A percentile compares a stretch with the other conserved stretches of the same genome.
phyloP scores from a whole-genome alignment of 2,113 vertebrate genomes.

The Eclectus roratus region DNA sequence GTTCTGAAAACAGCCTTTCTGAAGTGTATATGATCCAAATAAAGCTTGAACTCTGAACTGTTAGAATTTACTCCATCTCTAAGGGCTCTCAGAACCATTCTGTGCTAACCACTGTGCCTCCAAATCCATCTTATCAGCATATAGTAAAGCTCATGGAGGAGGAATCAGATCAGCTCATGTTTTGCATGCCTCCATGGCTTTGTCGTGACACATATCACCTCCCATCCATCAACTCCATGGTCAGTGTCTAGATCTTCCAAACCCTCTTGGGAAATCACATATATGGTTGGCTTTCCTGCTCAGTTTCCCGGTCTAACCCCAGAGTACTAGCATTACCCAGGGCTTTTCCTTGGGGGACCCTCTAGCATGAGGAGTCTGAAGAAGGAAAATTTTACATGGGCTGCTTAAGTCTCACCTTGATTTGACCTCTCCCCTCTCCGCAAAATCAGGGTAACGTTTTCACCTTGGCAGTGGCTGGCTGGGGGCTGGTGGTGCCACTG shows the following conservation, averaged over 20 bases:
- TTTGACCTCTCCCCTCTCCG: not conserved
- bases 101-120: not conserved
- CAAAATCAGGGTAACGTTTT: not conserved
- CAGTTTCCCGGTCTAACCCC: not conserved
- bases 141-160: not conserved
- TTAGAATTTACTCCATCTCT: not conserved
- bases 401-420: not conserved
- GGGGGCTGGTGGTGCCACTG: not conserved
- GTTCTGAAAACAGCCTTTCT: not conserved
- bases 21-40: not conserved
- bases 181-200: not conserved
- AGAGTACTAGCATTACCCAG: not conserved
- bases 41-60: not conserved
- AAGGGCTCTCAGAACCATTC: not conserved
- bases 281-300: not conserved
- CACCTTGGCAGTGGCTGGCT: not conserved
- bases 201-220: not conserved
- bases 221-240: accelerated
- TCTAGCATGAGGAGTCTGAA: not conserved
- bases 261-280: not conserved
- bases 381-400: not conserved
- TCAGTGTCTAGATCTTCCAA: not conserved
- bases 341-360: not conserved
- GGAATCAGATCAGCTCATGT: not conserved
- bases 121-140: not conserved